Conservation (phyloP, 2,888 invertebrate species). For the Iselma pallidipennis region DNA sequence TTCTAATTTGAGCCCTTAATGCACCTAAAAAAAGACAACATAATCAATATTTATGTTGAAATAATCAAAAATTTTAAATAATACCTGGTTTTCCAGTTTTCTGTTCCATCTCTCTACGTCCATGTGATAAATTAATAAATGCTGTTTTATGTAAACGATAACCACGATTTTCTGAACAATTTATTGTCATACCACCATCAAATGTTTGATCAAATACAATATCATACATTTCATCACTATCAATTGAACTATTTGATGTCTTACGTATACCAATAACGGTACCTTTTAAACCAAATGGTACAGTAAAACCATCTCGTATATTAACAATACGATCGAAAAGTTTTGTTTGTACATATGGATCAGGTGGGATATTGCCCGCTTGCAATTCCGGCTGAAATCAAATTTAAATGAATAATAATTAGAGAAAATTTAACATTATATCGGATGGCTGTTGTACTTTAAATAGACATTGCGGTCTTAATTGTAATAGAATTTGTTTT, state of each 20-base stretch:
- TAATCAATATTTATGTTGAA: neutral
- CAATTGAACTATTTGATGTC: slow-evolving; percentile 35
- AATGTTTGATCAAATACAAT: slow-evolving; percentile 81
- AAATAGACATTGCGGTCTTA: slow-evolving; percentile 78
- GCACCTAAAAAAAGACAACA: slow-evolving; percentile 10
- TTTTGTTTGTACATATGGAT: slow-evolving; percentile 65
- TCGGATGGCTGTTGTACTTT: slow-evolving; percentile 57
- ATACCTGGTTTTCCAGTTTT: slow-evolving; percentile 47
- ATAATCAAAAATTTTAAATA: neutral
- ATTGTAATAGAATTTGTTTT: slow-evolving; percentile 70
- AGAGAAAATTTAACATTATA: slow-evolving; percentile 1
- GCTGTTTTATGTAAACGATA: slow-evolving; percentile 60
- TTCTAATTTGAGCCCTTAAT: slow-evolving; percentile 11
- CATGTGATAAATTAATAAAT: slow-evolving; percentile 66
- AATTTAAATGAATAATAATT: slow-evolving; percentile 8
- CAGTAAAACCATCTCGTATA: slow-evolving; percentile 72
- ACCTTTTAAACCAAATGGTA: slow-evolving; percentile 82
- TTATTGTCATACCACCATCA: slow-evolving; percentile 64
- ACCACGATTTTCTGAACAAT: slow-evolving; percentile 57
- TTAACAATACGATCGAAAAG: slow-evolving; percentile 87
- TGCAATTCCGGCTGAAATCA: slow-evolving; percentile 54
- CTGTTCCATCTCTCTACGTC: slow-evolving; percentile 53
- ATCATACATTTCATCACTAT: slow-evolving; percentile 70
- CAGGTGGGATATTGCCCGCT: slow-evolving; percentile 64
- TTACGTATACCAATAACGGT: slow-evolving; percentile 76